Evolutionary conservation across 2,113 vertebrate species (phyloP).

Genomic region (Tapirus terrestris): DNA sequence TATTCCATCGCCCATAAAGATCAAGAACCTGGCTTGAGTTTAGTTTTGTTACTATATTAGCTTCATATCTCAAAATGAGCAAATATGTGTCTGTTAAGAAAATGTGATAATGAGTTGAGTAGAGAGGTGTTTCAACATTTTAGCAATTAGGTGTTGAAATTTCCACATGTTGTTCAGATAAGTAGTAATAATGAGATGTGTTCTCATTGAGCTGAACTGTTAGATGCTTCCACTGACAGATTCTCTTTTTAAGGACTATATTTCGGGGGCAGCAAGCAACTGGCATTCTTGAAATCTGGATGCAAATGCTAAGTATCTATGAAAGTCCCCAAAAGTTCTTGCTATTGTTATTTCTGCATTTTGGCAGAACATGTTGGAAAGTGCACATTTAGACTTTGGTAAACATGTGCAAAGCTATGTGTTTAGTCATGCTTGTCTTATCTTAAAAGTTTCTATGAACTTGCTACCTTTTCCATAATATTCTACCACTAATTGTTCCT

Average conservation of each 20-base stretch:
- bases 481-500: background rate
- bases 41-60: background rate
- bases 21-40: background rate
- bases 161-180: no score
- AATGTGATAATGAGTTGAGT: background rate
- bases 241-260: background rate
- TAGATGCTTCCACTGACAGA: no score
- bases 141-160: background rate
- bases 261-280: background rate
- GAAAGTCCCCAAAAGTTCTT: conserved; percentile 47
- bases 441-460: background rate
- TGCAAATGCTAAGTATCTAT: background rate
- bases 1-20: background rate
- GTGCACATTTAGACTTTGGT: background rate
- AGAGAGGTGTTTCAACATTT: background rate
- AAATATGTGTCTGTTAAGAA: background rate
- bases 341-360: background rate
- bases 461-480: background rate
- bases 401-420: fast-evolving
- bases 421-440: fast-evolving
- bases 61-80: background rate
- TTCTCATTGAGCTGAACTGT: background rate
- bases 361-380: background rate
- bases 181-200: fast-evolving
- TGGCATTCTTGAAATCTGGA: background rate